Conservation (phyloP, 2,113 vertebrate genomes). For the Myodes glareolus region DNA sequence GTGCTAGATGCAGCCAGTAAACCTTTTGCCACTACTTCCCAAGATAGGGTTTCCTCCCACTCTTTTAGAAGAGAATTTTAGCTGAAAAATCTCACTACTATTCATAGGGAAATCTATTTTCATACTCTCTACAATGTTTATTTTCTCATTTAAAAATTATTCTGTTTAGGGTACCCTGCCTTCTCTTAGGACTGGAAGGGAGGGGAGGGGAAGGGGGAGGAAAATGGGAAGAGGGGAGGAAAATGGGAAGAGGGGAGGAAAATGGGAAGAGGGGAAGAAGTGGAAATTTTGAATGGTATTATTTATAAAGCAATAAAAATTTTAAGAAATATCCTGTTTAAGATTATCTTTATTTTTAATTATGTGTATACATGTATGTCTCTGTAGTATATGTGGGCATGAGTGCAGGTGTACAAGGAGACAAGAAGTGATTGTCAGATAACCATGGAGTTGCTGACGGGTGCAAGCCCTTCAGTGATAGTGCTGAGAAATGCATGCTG, state of each 20-base stretch:
- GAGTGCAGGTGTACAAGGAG: background rate
- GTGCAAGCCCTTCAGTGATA: background rate
- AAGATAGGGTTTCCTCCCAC: background rate
- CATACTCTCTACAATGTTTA: background rate
- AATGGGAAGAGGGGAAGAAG: no score
- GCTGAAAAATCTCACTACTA: background rate
- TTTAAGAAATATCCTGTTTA: background rate
- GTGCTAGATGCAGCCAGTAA: background rate
- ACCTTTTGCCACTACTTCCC: background rate
- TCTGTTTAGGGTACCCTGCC: no score
- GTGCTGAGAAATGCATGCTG: background rate
- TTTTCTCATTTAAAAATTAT: background rate
- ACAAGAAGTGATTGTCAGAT: background rate
- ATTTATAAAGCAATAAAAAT: no score
- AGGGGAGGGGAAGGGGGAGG: no score
- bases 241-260: no score
- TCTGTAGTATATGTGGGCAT: background rate
- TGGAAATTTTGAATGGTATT: no score
- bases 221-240: no score
- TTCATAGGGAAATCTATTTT: background rate
- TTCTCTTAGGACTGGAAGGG: no score
- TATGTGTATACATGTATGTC: background rate
- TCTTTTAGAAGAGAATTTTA: background rate
- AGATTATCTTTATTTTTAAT: background rate
- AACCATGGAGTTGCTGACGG: background rate